Evolutionary conservation across 2,113 vertebrate species (phyloP), one percentile per base, ranked within the genome.

Genomic region (Grammomys surdaster): DNA sequence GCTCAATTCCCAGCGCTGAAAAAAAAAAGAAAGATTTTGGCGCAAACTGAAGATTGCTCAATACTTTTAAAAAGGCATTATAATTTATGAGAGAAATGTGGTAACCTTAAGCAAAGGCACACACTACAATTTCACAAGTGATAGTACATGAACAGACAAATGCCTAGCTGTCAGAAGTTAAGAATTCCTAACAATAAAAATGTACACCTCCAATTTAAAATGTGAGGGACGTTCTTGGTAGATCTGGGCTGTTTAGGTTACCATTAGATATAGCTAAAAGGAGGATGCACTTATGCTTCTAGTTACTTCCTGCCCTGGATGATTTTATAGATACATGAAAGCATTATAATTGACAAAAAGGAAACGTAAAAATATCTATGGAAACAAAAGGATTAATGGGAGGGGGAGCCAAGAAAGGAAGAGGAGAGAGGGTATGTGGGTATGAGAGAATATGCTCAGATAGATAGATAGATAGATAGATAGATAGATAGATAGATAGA

Each of bases 271-370:
- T 56, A 92, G 72, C 36, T 63, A 73, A 93, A 56, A 92, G 28
- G 78, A 91, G 91, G 65, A 95, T 22, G 26, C 56, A 48, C 77
- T 75, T 92, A 26, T 73, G 51, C 90, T 89, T 96, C 31, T 89
- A 86, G 85, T 92, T 86, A 89, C 54, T 65, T 80, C 67, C 7
- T 46, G 20, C 22, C 69, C 16, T 16, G 33, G 72, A 12, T 75
- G 19, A 75, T 43, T 24, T 43, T 75, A 75, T 75, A 54, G 46
- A 48, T 54, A 17, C 16, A 33, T 36, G 31, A 36, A 51, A 31
- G n/a, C 3, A 22, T 75, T 54, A 36, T 54, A 36, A 33, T 26
- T 9, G 36, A 56, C 14, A 36, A 51, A 56, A 36, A 75, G n/a
- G 22, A 36, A 31, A 56, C 22, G 48, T 56, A 81, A 81, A n/a